Percentiles rank a stretch among this genome's conserved stretches.
Evolutionary conservation across 2,797 vertebrate genomes (phyloP).

Genomic region (Lutjanus campechanus): DNA sequence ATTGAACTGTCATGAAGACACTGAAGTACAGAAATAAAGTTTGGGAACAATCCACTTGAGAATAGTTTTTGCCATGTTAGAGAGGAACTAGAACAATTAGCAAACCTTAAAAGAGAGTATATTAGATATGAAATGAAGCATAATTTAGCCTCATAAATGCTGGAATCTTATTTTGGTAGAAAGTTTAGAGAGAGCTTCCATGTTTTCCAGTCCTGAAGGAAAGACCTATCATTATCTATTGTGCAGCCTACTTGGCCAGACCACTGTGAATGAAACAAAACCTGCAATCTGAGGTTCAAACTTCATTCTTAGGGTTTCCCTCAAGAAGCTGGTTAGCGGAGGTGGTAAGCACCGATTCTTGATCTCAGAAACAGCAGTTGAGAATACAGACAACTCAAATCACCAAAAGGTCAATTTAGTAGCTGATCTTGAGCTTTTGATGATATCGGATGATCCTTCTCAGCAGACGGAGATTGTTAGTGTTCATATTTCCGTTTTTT

Average conservation of each 20-base stretch:
- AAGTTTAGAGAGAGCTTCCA: slow-evolving; percentile 17
- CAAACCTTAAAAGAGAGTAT: neutral
- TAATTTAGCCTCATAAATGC: too few species aligned
- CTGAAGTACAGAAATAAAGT: neutral
- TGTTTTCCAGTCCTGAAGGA: slow-evolving; percentile 31
- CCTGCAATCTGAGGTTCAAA: slow-evolving; percentile 55
- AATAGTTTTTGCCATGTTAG: neutral
- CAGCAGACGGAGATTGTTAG: too few species aligned
- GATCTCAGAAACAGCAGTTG: neutral
- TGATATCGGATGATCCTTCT: neutral
- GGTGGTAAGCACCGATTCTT: slow-evolving; percentile 8
- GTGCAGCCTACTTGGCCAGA: slow-evolving; percentile 38
- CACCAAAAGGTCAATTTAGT: neutral
- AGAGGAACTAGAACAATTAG: neutral
- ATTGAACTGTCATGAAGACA: too few species aligned
- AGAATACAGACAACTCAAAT: neutral
- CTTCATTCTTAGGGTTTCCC: slow-evolving; percentile 34
- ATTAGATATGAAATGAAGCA: neutral
- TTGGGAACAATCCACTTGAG: neutral
- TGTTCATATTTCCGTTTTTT: too few species aligned
- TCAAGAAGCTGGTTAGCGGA: slow-evolving; percentile 32
- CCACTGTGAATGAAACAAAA: slow-evolving; percentile 33
- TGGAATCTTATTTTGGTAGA: neutral
- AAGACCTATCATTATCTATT: slow-evolving; percentile 58
- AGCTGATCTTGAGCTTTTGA: slow-evolving; percentile 4